Base-by-base conservation (phyloP, 1,140 invertebrate species). In the Tribolium madens region DNA sequence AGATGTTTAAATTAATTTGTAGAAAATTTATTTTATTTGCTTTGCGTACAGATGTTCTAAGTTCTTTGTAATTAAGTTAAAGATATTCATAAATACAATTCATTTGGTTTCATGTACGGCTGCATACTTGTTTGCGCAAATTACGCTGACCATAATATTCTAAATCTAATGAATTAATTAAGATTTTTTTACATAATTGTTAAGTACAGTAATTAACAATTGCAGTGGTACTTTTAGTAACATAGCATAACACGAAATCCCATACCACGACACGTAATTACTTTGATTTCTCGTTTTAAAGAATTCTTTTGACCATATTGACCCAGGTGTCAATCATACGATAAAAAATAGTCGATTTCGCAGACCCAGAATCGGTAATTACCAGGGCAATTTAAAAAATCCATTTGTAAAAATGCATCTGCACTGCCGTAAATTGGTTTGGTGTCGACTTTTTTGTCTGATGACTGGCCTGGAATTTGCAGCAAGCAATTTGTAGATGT, bases 341-440 rank as follows among this genome's bases (percentile, higher is more conserved):
- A 64, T 64, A 64, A 64, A 64, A 64, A 64, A 64, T 64, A 9
- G 57, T 14, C 57, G 31, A 64, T 64, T 64, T 64, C 4, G 36
- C 36, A 42, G 36, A 42, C 9, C 36, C 36, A 42, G 57, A 64
- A 33, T 5, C 57, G 17, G 57, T 64, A 64, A 64, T 64, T 64
- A 64, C 31, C 12, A 64, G 21, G 33, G 57, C 26, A 64, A 64
- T 64, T 64, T 64, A 64, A 64, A 64, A 64, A 64, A 64, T 64
- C 57, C 57, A 64, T 64, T 64, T 64, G 26, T 64, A 64, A 64
- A 64, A 64, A 64, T 64, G 57, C 57, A 64, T 64, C 57, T 64
- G 57, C 21, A 31, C 26, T 64, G 57, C 12, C 5, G 57, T 33
- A 64, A 64, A 64, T 64, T 64, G 57, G 21, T 10, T 26, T 12